Percentiles rank a stretch among this genome's conserved stretches.
Conservation (phyloP, 2,888 invertebrate genomes). For the Dioctria linearis region DNA sequence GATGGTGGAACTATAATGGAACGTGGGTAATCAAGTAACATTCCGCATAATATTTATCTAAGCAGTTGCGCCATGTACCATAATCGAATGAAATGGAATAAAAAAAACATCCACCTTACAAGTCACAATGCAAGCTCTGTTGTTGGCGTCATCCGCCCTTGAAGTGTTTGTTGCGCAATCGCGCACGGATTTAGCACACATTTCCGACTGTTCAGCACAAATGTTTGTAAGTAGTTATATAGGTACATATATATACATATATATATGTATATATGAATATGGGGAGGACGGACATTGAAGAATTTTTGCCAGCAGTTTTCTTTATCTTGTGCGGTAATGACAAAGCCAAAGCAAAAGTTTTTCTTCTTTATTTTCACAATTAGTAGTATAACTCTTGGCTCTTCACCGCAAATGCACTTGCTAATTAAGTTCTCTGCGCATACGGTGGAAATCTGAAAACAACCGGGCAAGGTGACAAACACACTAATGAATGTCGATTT, state of each 20-base stretch:
- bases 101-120: no score
- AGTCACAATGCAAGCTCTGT: no score
- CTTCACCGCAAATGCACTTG: neutral
- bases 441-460: neutral
- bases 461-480: neutral
- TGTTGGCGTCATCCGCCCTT: neutral
- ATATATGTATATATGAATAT: no score
- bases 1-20: neutral
- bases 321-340: neutral
- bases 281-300: neutral
- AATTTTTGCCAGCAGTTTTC: slow-evolving; percentile 1
- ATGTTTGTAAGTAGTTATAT: neutral
- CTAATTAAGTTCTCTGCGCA: neutral
- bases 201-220: slow-evolving; percentile 19
- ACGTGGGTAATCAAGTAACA: slow-evolving; percentile 21
- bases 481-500: slow-evolving; percentile 1
- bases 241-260: no score
- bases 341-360: neutral
- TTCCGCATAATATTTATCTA: slow-evolving; percentile 17
- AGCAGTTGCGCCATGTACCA: slow-evolving; percentile 17
- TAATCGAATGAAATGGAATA: neutral
- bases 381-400: neutral
- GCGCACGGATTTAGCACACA: slow-evolving; percentile 8
- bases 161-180: neutral
- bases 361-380: slow-evolving; percentile 2